Evolutionary conservation across 1,140 invertebrate species (phyloP).

Genomic region (Callitettix versicolor): DNA sequence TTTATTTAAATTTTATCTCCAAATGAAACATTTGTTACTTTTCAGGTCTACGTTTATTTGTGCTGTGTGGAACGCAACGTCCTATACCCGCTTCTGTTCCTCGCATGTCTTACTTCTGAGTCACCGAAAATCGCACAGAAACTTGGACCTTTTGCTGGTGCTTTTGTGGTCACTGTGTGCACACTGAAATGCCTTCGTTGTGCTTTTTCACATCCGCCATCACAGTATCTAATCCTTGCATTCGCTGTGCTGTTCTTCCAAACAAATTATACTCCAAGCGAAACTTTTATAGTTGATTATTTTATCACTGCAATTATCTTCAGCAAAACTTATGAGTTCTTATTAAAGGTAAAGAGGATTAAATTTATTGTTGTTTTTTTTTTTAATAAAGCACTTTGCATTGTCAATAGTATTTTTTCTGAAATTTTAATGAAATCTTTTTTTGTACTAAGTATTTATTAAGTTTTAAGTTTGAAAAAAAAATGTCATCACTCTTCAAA

Average conservation of each 20-base stretch:
- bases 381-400: conserved; percentile 1
- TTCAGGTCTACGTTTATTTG: conserved; percentile 75
- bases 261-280: conserved; percentile 65
- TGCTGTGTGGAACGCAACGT: conserved; percentile 88
- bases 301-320: conserved; percentile 82
- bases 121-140: conserved; percentile 61
- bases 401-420: too few relatives aligned
- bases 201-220: conserved; percentile 84
- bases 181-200: conserved; percentile 82
- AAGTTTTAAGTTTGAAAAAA: too few relatives aligned
- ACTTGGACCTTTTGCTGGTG: conserved; percentile 65
- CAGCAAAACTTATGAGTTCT: conserved; percentile 72
- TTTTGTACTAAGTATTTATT: too few relatives aligned
- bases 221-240: conserved; percentile 84
- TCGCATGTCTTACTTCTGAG: conserved; percentile 80
- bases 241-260: conserved; percentile 86
- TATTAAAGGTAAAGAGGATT: conserved; percentile 54
- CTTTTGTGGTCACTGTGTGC: conserved; percentile 77
- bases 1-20: too few relatives aligned
- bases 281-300: conserved; percentile 87
- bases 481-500: too few relatives aligned
- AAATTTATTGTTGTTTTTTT: not conserved
- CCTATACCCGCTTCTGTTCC: conserved; percentile 80
- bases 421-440: too few relatives aligned
- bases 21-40: too few relatives aligned